Conservation (phyloP, 2,888 invertebrate species). For the Ptychoptera albimana region DNA sequence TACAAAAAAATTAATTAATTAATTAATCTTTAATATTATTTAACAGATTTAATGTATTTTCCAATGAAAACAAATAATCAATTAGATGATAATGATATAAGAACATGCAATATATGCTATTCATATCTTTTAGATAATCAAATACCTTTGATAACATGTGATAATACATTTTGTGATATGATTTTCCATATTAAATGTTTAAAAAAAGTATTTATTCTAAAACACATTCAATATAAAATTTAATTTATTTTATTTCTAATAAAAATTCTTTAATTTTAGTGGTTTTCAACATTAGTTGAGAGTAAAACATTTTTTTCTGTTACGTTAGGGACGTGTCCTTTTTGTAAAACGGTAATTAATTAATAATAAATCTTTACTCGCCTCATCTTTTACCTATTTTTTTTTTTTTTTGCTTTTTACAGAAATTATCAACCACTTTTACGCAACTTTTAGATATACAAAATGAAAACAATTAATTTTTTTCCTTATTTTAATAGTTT, state of each 20-base stretch:
- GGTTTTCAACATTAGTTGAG: slow-evolving; percentile 24
- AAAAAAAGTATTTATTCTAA: slow-evolving; percentile 13
- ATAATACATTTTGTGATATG: slow-evolving; percentile 22
- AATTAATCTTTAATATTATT: background rate
- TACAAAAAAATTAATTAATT: background rate
- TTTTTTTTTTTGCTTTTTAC: slow-evolving; percentile 8
- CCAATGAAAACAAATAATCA: slow-evolving; percentile 18
- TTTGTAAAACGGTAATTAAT: slow-evolving; percentile 24
- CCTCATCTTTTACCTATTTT: no score
- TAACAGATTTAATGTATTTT: slow-evolving; percentile 23
- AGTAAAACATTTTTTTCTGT: slow-evolving; percentile 25
- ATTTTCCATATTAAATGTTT: slow-evolving; percentile 25
- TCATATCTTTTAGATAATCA: slow-evolving; percentile 22
- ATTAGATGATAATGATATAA: slow-evolving; percentile 8
- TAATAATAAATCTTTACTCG: background rate
- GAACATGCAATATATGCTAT: slow-evolving; percentile 26
- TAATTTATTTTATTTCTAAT: no score
- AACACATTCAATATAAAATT: no score
- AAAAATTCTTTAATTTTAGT: slow-evolving; percentile 8
- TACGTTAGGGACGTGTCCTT: slow-evolving; percentile 25
- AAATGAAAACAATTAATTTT: background rate
- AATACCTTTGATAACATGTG: slow-evolving; percentile 26
- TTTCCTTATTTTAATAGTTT: no score
- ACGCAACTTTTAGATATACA: slow-evolving; percentile 18
- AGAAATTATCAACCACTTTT: slow-evolving; percentile 29